Evolutionary conservation across 2,888 invertebrate genomes (phyloP).

Genomic region (Catotricha subobsoleta): DNA sequence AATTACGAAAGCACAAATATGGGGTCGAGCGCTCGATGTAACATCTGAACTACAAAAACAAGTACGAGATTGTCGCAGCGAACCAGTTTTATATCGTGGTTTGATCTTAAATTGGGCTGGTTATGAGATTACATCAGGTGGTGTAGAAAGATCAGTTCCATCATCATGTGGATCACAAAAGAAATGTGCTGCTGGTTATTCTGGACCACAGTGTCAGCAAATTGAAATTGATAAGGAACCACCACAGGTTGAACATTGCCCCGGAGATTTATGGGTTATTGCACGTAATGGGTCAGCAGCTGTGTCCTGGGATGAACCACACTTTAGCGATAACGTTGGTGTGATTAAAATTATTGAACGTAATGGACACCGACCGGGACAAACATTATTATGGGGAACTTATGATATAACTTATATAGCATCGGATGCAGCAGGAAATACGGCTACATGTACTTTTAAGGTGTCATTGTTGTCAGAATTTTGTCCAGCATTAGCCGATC

Average conservation of each 20-base stretch:
- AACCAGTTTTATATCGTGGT: constrained; percentile 73
- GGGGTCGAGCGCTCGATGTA: constrained; percentile 80
- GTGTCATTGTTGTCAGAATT: constrained; percentile 81
- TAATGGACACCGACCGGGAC: constrained; percentile 72
- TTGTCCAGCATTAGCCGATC: constrained; percentile 75
- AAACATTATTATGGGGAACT: constrained; percentile 77
- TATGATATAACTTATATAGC: constrained; percentile 89
- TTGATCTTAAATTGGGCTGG: constrained; percentile 85
- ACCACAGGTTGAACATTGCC: constrained; percentile 76
- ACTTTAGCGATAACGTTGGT: constrained; percentile 76
- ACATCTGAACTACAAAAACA: constrained; percentile 86
- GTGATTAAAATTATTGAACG: constrained; percentile 63
- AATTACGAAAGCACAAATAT: constrained; percentile 83
- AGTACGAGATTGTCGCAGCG: constrained; percentile 80
- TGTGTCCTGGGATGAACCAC: constrained; percentile 83
- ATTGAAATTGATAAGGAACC: constrained; percentile 69
- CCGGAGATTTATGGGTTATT: constrained; percentile 86
- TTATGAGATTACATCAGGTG: constrained; percentile 73
- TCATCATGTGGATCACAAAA: constrained; percentile 84
- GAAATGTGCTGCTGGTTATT: constrained; percentile 73
- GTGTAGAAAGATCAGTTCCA: constrained; percentile 79
- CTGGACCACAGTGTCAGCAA: constrained; percentile 69
- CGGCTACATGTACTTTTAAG: constrained; percentile 80
- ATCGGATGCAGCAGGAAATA: constrained; percentile 78
- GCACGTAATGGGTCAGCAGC: constrained; percentile 80